Evolutionary conservation across 2,797 vertebrate genomes (phyloP), one percentile per base, ranked within the genome.

Genomic region (Lacerta viridis): DNA sequence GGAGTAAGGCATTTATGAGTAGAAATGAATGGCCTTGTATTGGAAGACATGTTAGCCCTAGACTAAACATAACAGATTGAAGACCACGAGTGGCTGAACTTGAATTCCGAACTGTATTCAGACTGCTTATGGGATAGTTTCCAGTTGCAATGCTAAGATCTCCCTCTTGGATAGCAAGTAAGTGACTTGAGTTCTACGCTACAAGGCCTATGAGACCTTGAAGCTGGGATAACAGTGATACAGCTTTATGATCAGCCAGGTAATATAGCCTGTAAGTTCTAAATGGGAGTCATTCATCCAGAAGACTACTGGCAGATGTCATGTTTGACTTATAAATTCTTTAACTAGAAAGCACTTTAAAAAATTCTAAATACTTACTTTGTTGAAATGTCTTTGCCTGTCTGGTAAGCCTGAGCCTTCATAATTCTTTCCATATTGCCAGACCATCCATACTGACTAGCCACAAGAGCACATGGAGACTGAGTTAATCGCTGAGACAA

Each of bases 351-450:
- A 78, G n/a, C 68, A 72, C 23, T 72, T 20, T 23, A 75, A 84
- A 29, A 29, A 59, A 4, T 76, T 68, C 41, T 33, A 7, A 85
- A 72, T 13, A 75, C 98, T 96, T 96, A 99, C 99, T 98, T 99
- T 89, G 99, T 99, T 41, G 99, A 99, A 95, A 99, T 99, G 93
- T 99, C 99, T 96, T 99, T 99, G 93, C 99, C 99, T 1, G 99
- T 99, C 93, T 99, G 99, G 95, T 99, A 99, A 2, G 99, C 99
- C 86, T 99, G 99, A 71, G 99, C 99, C 95, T 99, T 99, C 99
- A 99, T 99, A 94, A 99, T 99, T 92, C 99, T 97, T 96, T 99
- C 99, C 99, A 99, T 99, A 96, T 99, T 99, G 90, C 99, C 99
- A 89, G 99, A 99, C 99, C 99, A 99, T 75, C 99, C 99, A 0